Conservation (phyloP, 2,113 vertebrate genomes). For the Nothocercus julius region DNA sequence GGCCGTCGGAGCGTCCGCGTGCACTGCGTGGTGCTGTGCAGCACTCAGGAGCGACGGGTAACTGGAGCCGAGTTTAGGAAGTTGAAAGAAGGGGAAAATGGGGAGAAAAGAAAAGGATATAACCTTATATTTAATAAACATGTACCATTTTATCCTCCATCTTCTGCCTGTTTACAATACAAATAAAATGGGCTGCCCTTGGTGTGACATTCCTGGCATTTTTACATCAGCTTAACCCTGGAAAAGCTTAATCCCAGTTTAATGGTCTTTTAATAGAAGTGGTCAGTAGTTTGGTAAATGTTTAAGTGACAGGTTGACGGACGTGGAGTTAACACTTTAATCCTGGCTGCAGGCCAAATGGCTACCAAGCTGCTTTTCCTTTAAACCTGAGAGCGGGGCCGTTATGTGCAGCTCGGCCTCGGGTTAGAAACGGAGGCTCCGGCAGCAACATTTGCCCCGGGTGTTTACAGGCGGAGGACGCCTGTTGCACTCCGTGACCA, state of each 20-base stretch:
- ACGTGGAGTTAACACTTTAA: constrained; percentile 68
- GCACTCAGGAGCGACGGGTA: not conserved
- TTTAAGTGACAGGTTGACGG: constrained; percentile 80
- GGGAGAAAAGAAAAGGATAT: not conserved
- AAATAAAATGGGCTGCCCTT: constrained; percentile 54
- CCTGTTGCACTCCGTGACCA: not conserved
- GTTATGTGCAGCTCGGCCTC: constrained; percentile 47
- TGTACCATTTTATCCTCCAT: constrained; percentile 47
- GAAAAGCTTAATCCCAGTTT: constrained; percentile 77
- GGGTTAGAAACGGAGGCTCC: constrained; percentile 31
- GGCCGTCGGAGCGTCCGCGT: not conserved
- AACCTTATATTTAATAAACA: constrained; percentile 58
- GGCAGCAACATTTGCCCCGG: not conserved
- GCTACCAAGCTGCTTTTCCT: constrained; percentile 63
- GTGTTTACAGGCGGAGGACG: constrained; percentile 28
- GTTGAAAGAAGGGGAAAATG: constrained; percentile 5
- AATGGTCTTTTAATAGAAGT: constrained; percentile 79
- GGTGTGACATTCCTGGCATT: constrained; percentile 75
- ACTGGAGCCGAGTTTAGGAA: constrained; percentile 37
- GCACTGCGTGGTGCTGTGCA: not conserved
- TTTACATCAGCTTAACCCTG: constrained; percentile 74
- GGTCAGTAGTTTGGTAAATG: constrained; percentile 76
- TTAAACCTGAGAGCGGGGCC: constrained; percentile 52
- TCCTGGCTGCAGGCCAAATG: constrained; percentile 75
- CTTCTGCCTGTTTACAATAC: constrained; percentile 55